Evolutionary conservation across 2,888 invertebrate species (phyloP), one percentile per base, ranked within the genome.

Genomic region (Fabriciana adippe): DNA sequence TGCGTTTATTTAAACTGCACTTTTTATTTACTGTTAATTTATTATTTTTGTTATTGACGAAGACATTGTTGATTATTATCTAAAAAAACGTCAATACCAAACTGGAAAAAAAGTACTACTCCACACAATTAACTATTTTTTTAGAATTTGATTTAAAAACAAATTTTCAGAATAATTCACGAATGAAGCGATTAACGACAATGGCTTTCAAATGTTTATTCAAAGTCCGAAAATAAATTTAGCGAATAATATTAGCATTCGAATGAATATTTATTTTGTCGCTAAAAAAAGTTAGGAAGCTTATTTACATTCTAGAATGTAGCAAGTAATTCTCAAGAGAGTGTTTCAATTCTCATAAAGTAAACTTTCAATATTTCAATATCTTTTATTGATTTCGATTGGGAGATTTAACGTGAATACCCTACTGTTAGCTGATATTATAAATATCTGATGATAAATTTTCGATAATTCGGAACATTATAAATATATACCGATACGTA

Each of bases 151-250:
- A n/a, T 35, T 60, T 35, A 6, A 51, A 50, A 51, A 51, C 35
- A 51, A 60, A 16, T 60, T 51, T 35, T 8, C 3, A 15, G 60
- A 35, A 60, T 51, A 60, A 35, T 51, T 31, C 4, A 50, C 48
- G 41, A 62, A 56, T 48, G 62, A 64, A 64, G 59, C 64, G 59
- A 55, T 54, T 64, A 68, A 68, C 47, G 64, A 64, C 59, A 64
- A 68, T 64, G 67, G 67, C 57, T 64, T 64, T 64, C 50, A 54
- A 54, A 68, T 68, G 67, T 68, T 68, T 64, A 68, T 68, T 64
- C 59, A 63, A 57, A 64, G 62, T 68, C 59, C 62, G 31, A 53
- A 63, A 45, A 63, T 56, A 67, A 67, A 67, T 62, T 62, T 50
- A 53, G 21, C 48, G 67, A 41, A 60, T 59, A 59, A 55, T 51